Conservation (phyloP, 2,113 vertebrate genomes). For the Pseudonaja textilis region DNA sequence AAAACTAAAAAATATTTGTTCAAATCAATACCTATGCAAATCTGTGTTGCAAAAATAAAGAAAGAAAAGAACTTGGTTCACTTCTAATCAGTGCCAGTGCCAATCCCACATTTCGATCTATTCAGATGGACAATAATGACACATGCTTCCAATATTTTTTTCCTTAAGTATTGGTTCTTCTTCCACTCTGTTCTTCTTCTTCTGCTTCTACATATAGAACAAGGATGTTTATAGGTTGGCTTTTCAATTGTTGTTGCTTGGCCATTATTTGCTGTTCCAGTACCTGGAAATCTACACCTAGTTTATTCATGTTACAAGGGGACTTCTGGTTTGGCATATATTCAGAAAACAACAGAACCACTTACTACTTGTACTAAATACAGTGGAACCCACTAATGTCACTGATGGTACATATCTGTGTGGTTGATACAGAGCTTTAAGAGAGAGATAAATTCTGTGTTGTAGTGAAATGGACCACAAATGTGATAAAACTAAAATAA, state of each 20-base stretch:
- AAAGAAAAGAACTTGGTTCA: not conserved
- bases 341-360: not conserved
- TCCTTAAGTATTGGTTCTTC: not conserved
- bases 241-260: not conserved
- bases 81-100: not conserved
- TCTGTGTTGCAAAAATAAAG: not conserved
- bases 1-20: not conserved
- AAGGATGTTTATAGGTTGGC: not conserved
- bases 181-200: not conserved
- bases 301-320: not conserved
- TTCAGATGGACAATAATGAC: not conserved
- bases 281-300: not conserved
- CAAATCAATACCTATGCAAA: not conserved
- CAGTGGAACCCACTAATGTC: not conserved
- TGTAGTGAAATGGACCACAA: not conserved
- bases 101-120: too few relatives aligned
- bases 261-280: not conserved
- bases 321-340: not conserved
- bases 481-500: not conserved
- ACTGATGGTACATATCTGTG: not conserved
- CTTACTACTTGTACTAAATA: not conserved
- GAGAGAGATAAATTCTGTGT: not conserved
- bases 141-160: not conserved
- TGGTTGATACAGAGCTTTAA: not conserved
- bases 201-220: not conserved